Evolutionary conservation across 1,140 invertebrate species (phyloP).

Genomic region (Trichonephila clavata): DNA sequence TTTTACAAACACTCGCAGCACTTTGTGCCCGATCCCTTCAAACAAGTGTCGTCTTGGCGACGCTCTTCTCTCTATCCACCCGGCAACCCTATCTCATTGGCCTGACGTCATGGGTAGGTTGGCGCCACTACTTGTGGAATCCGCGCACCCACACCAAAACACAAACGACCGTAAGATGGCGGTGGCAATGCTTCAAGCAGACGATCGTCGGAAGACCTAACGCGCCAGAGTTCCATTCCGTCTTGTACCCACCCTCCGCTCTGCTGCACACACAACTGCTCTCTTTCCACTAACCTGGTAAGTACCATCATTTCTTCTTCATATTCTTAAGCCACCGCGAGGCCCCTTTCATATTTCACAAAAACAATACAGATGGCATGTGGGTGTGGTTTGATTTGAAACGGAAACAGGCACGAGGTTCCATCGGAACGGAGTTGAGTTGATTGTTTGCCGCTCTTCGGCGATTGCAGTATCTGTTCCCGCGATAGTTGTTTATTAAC

Average conservation of each 20-base stretch:
- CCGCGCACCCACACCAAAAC: conserved; percentile 22
- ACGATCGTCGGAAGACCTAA: background rate
- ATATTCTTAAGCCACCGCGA: too few species aligned
- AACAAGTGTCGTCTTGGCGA: background rate
- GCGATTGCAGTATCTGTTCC: background rate
- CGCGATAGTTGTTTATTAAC: background rate
- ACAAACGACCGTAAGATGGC: conserved; percentile 33
- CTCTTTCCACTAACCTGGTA: background rate
- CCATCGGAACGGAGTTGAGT: background rate
- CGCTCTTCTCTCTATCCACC: background rate
- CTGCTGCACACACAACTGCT: background rate
- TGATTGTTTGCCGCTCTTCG: background rate
- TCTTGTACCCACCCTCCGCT: conserved; percentile 2
- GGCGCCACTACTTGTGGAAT: conserved; percentile 29
- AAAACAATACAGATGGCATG: background rate
- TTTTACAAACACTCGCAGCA: background rate
- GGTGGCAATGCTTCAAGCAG: background rate
- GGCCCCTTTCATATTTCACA: too few species aligned
- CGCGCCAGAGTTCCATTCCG: conserved; percentile 1
- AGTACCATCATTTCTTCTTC: background rate
- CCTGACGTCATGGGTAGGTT: background rate
- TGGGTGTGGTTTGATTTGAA: conserved; percentile 37
- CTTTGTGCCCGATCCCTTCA: background rate
- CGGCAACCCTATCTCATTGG: background rate
- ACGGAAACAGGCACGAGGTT: conserved; percentile 16